These are phyloP conservation scores for Periophthalmus magnuspinnatus DNA, from an alignment of 2,797 vertebrate species.

Conservation along the genomic window DNA sequence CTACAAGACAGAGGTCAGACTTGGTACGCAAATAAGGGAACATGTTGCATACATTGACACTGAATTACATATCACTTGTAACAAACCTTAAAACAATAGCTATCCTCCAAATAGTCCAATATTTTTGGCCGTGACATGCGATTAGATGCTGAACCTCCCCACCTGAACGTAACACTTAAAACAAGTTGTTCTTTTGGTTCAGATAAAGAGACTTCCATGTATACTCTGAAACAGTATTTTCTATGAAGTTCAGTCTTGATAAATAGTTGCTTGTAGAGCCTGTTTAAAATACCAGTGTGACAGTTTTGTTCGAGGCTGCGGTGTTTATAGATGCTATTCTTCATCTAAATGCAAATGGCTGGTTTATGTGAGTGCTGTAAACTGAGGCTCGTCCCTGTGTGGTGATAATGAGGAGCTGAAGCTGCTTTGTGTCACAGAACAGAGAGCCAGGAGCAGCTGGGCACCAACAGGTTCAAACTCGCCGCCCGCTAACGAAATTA, in stretches of 20 bases:
- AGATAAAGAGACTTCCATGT: neutral
- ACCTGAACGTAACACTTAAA: neutral
- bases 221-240: slow-evolving; percentile 4
- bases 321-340: slow-evolving; percentile 45
- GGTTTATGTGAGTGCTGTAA: slow-evolving; percentile 57
- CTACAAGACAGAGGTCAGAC: too few species aligned
- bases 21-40: too few species aligned
- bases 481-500: slow-evolving; percentile 62
- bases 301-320: slow-evolving; percentile 10
- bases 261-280: neutral
- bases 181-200: neutral
- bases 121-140: too few species aligned
- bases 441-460: slow-evolving; percentile 37
- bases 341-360: slow-evolving; percentile 72
- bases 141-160: neutral
- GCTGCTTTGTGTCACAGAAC: slow-evolving; percentile 59
- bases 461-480: slow-evolving; percentile 65
- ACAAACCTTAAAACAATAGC: too few species aligned
- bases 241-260: neutral
- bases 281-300: slow-evolving; percentile 6
- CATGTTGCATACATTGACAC: too few species aligned
- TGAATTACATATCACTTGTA: too few species aligned
- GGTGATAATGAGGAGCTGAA: slow-evolving; percentile 58
- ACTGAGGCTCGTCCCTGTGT: slow-evolving; percentile 47
- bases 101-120: too few species aligned